A percentile compares a stretch with the other conserved stretches of the same genome.
Conservation (phyloP, 64 coral and sea anemone species). For the Montipora cactus region DNA sequence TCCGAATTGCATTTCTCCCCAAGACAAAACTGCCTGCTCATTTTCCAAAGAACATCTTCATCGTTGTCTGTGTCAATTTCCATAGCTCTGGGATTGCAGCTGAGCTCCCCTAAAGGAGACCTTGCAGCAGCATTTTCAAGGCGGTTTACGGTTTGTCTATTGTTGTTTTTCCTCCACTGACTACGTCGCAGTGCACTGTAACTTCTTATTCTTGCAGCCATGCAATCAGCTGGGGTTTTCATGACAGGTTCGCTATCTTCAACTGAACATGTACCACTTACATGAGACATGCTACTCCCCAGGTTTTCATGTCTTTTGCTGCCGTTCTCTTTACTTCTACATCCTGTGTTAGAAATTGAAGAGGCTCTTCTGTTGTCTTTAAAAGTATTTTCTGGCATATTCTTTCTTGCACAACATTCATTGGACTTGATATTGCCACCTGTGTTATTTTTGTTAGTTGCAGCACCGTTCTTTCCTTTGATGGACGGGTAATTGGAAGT, state of each 20-base stretch:
- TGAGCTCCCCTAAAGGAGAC: neutral
- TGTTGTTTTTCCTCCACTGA: slow-evolving; percentile 21
- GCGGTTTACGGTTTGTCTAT: neutral
- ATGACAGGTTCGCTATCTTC: neutral
- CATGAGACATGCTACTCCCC: neutral
- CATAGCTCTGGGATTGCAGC: neutral
- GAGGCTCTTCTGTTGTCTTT: neutral
- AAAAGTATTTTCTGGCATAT: neutral
- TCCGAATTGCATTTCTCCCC: neutral
- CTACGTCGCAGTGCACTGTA: slow-evolving; percentile 54
- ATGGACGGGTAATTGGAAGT: neutral
- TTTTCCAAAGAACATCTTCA: slow-evolving; percentile 46
- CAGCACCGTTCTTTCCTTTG: neutral
- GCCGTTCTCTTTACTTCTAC: neutral
- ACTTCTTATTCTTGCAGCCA: slow-evolving; percentile 63
- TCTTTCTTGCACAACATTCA: neutral
- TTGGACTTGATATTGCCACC: neutral
- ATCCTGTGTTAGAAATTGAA: neutral
- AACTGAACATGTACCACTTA: neutral
- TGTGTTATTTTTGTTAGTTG: neutral
- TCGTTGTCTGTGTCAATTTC: neutral
- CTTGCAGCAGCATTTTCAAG: neutral
- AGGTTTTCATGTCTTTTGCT: neutral
- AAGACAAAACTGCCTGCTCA: neutral
- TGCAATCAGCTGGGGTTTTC: slow-evolving; percentile 18